These are phyloP conservation scores for Acomys russatus DNA, from an alignment of 2,797 vertebrate genomes.

Conservation along the genomic window DNA sequence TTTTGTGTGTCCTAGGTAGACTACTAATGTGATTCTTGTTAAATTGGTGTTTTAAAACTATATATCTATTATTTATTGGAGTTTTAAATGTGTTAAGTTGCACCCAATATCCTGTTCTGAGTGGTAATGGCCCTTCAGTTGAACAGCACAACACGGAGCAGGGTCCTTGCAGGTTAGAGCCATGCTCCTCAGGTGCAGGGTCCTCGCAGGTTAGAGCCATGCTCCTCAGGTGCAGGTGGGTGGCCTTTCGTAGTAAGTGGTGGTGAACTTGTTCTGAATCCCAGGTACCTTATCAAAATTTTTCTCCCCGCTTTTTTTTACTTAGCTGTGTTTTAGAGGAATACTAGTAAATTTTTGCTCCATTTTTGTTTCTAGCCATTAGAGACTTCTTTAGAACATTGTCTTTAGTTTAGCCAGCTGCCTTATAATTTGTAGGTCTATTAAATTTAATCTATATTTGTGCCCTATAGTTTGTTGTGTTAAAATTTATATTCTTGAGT, in stretches of 20 bases:
- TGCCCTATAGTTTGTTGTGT: not conserved
- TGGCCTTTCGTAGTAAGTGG: not conserved
- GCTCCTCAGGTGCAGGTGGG: not conserved
- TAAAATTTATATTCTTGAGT: constrained; percentile 11
- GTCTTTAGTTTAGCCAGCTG: not conserved
- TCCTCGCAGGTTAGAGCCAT: not conserved
- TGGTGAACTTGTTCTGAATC: constrained; percentile 29
- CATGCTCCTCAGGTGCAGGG: not conserved
- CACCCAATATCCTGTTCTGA: not conserved
- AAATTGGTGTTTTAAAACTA: not conserved
- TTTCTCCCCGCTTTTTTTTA: not conserved
- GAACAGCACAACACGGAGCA: not conserved
- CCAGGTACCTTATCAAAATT: not conserved
- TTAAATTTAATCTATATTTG: constrained; percentile 11
- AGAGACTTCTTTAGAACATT: constrained; percentile 15
- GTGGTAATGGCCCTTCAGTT: not conserved
- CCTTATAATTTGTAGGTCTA: constrained; percentile 30
- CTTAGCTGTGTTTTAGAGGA: constrained; percentile 5
- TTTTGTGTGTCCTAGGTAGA: not conserved
- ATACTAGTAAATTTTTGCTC: constrained; percentile 8
- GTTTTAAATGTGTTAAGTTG: constrained; percentile 2
- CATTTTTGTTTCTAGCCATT: constrained; percentile 18
- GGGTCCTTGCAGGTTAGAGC: not conserved
- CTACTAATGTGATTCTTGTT: not conserved
- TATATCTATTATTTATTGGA: not conserved